Conservation (phyloP, 2,888 invertebrate genomes). For the Eremobia ochroleuca region DNA sequence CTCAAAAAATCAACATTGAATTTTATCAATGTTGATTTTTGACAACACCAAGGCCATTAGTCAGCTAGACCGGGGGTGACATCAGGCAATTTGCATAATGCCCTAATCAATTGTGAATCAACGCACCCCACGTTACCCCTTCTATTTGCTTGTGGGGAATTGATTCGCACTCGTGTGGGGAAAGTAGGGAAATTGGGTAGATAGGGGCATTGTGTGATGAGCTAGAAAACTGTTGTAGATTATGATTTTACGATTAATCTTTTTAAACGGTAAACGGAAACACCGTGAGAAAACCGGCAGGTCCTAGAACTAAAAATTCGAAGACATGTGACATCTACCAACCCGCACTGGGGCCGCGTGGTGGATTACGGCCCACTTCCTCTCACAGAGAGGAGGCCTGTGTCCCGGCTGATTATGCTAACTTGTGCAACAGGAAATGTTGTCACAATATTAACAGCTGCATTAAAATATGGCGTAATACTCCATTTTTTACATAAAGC, state of each 20-base stretch:
- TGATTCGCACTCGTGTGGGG: slow-evolving; percentile 52
- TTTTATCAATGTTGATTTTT: slow-evolving; percentile 68
- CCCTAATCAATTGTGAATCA: slow-evolving; percentile 67
- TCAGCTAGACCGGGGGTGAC: slow-evolving; percentile 31
- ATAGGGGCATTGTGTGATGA: slow-evolving; percentile 41
- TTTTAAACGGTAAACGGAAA: background rate
- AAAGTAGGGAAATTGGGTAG: background rate
- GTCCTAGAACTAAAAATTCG: no score
- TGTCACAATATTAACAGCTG: no score
- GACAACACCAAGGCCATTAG: slow-evolving; percentile 55
- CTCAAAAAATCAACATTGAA: no score
- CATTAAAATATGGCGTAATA: no score
- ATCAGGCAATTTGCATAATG: slow-evolving; percentile 64
- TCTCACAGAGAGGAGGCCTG: no score
- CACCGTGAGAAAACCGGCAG: background rate
- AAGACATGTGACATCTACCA: background rate
- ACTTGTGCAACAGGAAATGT: no score
- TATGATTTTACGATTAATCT: slow-evolving; percentile 1
- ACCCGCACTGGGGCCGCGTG: no score
- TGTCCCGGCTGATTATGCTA: no score
- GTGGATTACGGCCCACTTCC: no score
- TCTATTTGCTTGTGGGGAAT: slow-evolving; percentile 64
- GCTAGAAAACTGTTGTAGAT: slow-evolving; percentile 44
- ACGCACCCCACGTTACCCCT: slow-evolving; percentile 57
- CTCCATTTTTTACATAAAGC: no score